phyloP scores from a whole-genome alignment of 1,140 invertebrate genomes.

The Andrena cerasifolii region DNA sequence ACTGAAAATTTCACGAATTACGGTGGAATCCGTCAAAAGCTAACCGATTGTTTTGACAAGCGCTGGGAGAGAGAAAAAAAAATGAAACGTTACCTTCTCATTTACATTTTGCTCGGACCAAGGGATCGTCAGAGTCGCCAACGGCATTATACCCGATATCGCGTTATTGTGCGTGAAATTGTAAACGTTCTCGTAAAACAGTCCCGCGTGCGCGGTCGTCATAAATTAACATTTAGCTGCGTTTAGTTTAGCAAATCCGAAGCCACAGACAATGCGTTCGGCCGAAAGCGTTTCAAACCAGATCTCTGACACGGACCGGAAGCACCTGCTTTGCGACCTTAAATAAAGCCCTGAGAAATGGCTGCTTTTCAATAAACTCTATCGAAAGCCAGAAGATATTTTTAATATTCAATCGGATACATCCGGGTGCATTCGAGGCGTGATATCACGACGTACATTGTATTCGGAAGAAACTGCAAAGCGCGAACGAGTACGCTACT shows the following conservation, averaged over 20 bases:
- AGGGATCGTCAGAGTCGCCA: slow-evolving; percentile 78
- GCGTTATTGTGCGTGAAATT: slow-evolving; percentile 48
- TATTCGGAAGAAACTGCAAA: neutral
- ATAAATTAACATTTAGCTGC: slow-evolving; percentile 43
- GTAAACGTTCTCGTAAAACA: slow-evolving; percentile 39
- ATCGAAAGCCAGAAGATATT: neutral
- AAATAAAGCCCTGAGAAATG: slow-evolving; percentile 23
- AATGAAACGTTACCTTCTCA: slow-evolving; percentile 65
- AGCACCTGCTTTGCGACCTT: slow-evolving; percentile 28
- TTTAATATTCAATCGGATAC: no score
- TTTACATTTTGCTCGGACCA: slow-evolving; percentile 78
- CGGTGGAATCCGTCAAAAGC: neutral
- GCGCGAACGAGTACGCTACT: neutral
- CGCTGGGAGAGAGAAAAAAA: neutral
- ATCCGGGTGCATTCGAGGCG: neutral
- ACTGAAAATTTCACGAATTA: neutral
- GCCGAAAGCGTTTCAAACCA: slow-evolving; percentile 27
- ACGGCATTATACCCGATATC: slow-evolving; percentile 76
- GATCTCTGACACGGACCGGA: slow-evolving; percentile 42
- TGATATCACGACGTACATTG: neutral
- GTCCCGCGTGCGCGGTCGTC: slow-evolving; percentile 32
- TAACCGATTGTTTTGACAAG: slow-evolving; percentile 10
- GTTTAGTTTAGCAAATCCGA: slow-evolving; percentile 3
- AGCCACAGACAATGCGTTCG: slow-evolving; percentile 49
- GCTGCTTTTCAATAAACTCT: slow-evolving; percentile 26